A percentile compares a stretch with the other conserved stretches of the same genome.
Evolutionary conservation across 2,888 invertebrate genomes (phyloP).

Genomic region (Polydesmus complanatus): DNA sequence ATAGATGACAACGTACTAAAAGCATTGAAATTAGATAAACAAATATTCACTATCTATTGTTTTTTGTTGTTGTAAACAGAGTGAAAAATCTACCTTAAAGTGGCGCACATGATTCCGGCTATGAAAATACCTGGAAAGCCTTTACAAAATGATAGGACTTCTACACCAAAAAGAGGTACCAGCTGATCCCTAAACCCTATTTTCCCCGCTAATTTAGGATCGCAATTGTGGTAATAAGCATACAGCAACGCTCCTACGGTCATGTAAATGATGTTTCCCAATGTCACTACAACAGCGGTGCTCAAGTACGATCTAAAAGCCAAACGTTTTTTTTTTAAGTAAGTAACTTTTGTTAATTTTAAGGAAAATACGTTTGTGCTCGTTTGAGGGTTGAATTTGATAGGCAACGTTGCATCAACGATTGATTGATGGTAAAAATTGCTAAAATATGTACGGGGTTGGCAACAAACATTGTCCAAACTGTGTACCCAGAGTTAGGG

Average conservation of each 20-base stretch:
- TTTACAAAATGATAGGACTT: neutral
- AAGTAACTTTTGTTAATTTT: no score
- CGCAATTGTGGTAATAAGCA: neutral
- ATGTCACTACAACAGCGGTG: neutral
- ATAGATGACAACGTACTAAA: constrained; percentile 35
- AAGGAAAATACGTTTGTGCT: no score
- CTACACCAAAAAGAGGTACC: constrained; percentile 7
- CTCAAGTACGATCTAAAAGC: neutral
- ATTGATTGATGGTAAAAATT: neutral
- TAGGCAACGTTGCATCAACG: no score
- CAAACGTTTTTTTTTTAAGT: no score
- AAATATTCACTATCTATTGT: no score
- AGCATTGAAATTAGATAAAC: constrained; percentile 15
- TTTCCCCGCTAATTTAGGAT: neutral
- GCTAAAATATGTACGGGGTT: neutral
- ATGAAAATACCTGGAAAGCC: constrained; percentile 7
- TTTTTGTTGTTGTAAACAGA: no score
- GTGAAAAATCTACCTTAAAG: no score
- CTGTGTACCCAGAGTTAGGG: neutral
- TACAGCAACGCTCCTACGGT: neutral
- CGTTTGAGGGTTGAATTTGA: no score
- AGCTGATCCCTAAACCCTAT: neutral
- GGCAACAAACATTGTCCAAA: constrained; percentile 5
- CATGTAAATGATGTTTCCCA: neutral
- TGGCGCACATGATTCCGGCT: constrained; percentile 6